These are phyloP conservation scores for Scaptomyza parva DNA, from an alignment of 2,888 invertebrate species.

Conservation along the genomic window DNA sequence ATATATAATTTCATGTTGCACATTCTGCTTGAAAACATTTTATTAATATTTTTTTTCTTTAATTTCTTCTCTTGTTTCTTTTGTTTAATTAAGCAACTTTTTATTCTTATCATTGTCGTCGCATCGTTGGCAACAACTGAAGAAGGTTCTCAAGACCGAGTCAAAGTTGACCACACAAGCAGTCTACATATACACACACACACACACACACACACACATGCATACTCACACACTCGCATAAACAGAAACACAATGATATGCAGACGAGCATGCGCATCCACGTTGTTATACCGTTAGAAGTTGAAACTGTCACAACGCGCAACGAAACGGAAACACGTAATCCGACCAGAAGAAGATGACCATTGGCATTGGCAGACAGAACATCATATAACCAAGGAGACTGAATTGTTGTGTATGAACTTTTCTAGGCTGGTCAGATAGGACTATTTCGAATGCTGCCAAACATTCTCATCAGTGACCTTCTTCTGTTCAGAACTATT, in stretches of 20 bases:
- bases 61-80: constrained; percentile 12
- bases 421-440: constrained; percentile 2
- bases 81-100: background rate
- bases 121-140: constrained; percentile 32
- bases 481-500: background rate
- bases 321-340: constrained; percentile 29
- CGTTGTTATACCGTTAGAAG: constrained; percentile 30
- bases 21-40: constrained; percentile 28
- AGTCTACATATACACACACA: constrained; percentile 6
- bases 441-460: background rate
- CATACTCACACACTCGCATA: background rate
- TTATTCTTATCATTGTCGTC: constrained; percentile 19
- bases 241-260: constrained; percentile 11
- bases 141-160: constrained; percentile 43
- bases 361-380: background rate
- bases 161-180: constrained; percentile 41
- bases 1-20: constrained; percentile 49
- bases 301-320: constrained; percentile 23
- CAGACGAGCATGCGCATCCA: constrained; percentile 21
- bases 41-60: constrained; percentile 3
- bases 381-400: background rate
- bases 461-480: constrained; percentile 3
- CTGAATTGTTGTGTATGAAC: background rate
- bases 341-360: constrained; percentile 27
- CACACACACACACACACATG: constrained; percentile 3